Base-by-base conservation (phyloP, 2,888 invertebrate species). In the Unio delphinus region DNA sequence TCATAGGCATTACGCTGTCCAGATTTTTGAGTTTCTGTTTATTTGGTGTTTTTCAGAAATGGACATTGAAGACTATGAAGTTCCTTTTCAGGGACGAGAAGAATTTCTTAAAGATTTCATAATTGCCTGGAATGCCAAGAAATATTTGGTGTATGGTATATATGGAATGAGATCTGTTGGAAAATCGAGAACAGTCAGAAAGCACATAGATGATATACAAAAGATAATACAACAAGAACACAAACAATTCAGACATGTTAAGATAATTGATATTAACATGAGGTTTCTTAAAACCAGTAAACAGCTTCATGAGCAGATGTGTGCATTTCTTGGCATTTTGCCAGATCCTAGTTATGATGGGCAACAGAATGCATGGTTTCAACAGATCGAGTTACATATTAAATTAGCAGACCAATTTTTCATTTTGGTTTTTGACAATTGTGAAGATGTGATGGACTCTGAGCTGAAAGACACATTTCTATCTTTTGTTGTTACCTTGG, bases 381-480 rank as follows among this genome's bases (percentile, higher is more conserved):
- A 45, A 45, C 45, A 45, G 45, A 45, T 54, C 18, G 7, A n/a
- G 54, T 28, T 34, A n/a, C 55, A 20, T 67, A 57, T 55, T 54
- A 34, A 55, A 28, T 61, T 67, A n/a, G 55, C 18, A 55, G 67
- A 55, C 64, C 56, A 60, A 7, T 18, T 26, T 34, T 56, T 71
- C 60, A 68, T 69, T 1, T 67, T 77, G 17, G 56, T 69, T 18
- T 67, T 74, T 65, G 77, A 77, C 59, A 73, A 74, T 68, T 72
- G 73, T n/a, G 77, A 77, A 55, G 73, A 75, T 54, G 34, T 71
- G 1, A 64, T 74, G 17, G 68, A 72, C 17, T 45, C 62, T 8
- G 64, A 55, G 1, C 59, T 68, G 4, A 61, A 65, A 30, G 57
- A 28, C 45, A 57, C 56, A 20, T 73, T 70, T 63, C 28, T 72